Conservation (phyloP, 1,140 invertebrate genomes). For the Cyclina sinensis region DNA sequence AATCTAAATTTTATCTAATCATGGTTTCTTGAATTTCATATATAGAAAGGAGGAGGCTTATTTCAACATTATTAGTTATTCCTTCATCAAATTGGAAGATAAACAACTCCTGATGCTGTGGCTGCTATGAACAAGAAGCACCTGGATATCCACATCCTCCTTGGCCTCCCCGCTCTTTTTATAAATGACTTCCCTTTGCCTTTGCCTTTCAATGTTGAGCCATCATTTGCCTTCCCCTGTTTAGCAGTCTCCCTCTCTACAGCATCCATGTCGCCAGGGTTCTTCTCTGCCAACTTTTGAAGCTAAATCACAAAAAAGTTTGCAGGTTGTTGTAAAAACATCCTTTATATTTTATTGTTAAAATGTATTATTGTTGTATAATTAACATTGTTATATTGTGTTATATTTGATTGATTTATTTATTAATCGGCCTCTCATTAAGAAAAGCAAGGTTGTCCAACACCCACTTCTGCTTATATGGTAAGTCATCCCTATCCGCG, state of each 20-base stretch:
- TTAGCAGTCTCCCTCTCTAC: neutral
- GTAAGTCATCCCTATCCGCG: constrained; percentile 43
- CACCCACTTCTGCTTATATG: constrained; percentile 40
- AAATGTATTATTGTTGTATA: constrained; percentile 41
- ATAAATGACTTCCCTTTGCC: neutral
- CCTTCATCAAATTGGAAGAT: too few species aligned
- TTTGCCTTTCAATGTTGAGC: constrained; percentile 39
- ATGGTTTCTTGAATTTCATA: too few species aligned
- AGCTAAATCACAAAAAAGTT: neutral
- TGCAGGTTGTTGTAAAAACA: neutral
- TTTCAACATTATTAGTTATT: too few species aligned
- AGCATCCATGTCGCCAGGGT: constrained; percentile 4
- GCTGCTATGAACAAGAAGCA: too few species aligned
- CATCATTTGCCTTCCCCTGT: constrained; percentile 17
- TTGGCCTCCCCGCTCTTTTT: constrained; percentile 32
- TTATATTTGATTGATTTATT: neutral
- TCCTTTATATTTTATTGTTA: neutral
- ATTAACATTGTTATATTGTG: constrained; percentile 43
- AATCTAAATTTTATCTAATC: too few species aligned
- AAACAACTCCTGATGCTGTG: too few species aligned
- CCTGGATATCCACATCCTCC: constrained; percentile 25
- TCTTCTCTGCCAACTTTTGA: constrained; percentile 10
- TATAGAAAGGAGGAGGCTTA: too few species aligned
- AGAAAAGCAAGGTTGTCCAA: constrained; percentile 24
- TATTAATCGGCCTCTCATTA: constrained; percentile 3